Base-by-base conservation (phyloP, 2,888 invertebrate species). In the Hypolimnas misippus region DNA sequence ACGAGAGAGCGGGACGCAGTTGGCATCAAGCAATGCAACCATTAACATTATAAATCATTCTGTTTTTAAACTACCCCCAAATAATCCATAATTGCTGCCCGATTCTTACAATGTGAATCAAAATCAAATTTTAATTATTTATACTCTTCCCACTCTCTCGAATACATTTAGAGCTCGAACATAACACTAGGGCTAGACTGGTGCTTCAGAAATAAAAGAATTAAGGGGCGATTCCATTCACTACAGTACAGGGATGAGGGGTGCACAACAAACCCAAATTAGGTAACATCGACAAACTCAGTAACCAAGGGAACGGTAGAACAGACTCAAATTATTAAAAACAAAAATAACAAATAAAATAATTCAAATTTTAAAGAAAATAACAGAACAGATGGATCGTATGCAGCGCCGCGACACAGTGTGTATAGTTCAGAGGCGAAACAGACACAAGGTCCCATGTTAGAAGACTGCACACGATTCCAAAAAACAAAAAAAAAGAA, bases 201-300 rank as follows among this genome's bases (percentile, higher is more conserved):
- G 65, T 65, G 62, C 64, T 55, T 63, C 49, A 33, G 54, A 63
- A 62, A 68, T 52, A 21, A 60, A 60, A 31, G 60, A 51, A 62
- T 57, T 51, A 55, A 57, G 53, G 66, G 63, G 61, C 60, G 59
- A 58, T 69, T 65, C 70, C 71, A 70, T 70, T 70, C 75, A 62
- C 73, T 76, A 77, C 71, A 49, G 14, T 69, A 67, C 69, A 60
- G 70, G 81, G 79, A 75, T 79, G 83, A 74, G 76, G 79, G 79
- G 84, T 84, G 86, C 86, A 80, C 77, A 78, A 82, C 83, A 78
- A 85, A 82, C 82, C 83, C 83, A 82, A 82, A 73, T 60, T 52
- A 59, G 63, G 65, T 65, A 66, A 70, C 70, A 70, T 70, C 66
- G 68, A 70, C 71, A 70, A 70, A 67, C 64, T 75, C 74, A 81